Evolutionary conservation across 1,140 invertebrate genomes (phyloP).

Genomic region (Fopius arisanus): DNA sequence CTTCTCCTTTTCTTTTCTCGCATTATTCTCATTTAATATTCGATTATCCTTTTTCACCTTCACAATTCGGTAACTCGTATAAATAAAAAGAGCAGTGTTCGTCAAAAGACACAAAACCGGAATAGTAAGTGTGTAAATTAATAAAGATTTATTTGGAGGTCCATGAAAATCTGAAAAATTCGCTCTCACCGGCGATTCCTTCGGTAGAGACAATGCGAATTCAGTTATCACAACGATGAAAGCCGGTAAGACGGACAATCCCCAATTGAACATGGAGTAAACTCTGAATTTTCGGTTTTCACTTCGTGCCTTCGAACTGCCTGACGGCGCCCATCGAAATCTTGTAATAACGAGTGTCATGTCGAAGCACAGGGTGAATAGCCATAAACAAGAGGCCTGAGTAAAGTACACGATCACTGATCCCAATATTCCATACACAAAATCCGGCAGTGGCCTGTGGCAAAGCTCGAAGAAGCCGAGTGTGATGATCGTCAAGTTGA

Average conservation of each 20-base stretch:
- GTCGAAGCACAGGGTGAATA: constrained; percentile 51
- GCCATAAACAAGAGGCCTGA: constrained; percentile 43
- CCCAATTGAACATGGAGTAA: constrained; percentile 41
- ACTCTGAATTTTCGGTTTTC: constrained; percentile 46
- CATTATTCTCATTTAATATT: constrained; percentile 31
- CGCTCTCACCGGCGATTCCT: constrained; percentile 42
- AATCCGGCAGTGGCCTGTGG: constrained; percentile 29
- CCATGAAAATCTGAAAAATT: constrained; percentile 45
- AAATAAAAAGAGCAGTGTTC: constrained; percentile 47
- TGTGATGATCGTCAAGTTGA: constrained; percentile 36
- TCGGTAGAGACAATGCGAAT: constrained; percentile 42
- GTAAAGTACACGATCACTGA: constrained; percentile 44
- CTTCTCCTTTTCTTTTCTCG: constrained; percentile 36
- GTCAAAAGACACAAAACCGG: constrained; percentile 39
- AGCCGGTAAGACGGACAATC: constrained; percentile 36
- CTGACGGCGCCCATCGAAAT: constrained; percentile 43
- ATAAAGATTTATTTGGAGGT: constrained; percentile 36
- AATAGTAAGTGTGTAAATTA: constrained; percentile 42
- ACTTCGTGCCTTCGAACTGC: constrained; percentile 25
- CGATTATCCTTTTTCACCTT: constrained; percentile 38
- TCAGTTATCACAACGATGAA: constrained; percentile 41
- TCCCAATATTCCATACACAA: constrained; percentile 36
- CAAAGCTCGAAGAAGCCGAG: constrained; percentile 43
- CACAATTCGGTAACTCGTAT: constrained; percentile 44
- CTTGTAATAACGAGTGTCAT: constrained; percentile 50